Base-by-base conservation (phyloP, 2,113 vertebrate genomes). In the Oncorhynchus nerka region DNA sequence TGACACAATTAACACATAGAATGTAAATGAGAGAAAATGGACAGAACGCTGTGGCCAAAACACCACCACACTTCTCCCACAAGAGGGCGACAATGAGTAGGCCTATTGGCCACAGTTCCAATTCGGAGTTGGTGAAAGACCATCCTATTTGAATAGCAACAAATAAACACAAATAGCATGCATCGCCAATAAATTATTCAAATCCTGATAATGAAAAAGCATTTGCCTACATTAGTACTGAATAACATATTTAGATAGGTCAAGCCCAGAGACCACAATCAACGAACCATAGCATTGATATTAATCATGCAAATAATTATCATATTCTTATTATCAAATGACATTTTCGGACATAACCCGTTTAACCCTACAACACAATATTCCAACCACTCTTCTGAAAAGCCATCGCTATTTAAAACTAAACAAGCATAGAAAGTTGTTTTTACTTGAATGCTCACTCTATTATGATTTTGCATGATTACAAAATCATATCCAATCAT, bases 31-130 rank as follows among this genome's bases (percentile, higher is more conserved):
- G 39, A 45, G 39, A 1, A 45, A 45, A 45, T 11, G 19, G 57
- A n/a, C 4, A 61, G 2, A n/a, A 61, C 22, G 24, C 16, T n/a
- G 20, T 62, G 19, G 15, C 26, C 68, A 48, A 70, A 22, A n/a
- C n/a, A 49, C 11, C 22, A 19, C 13, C 32, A 13, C 12, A 13
- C 5, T 48, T n/a, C 59, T 3, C 71, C 91, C 91, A 92, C 89
- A 81, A 71, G 91, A 83, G 87, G 91, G 91, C 86, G 87, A 34
- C 76, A 90, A 82, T 81, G 86, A 81, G 81, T 84, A 39, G 39
- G 28, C 34, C 6, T 24, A 24, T 65, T 76, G 71, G 22, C 66
- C 26, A 34, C 20, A 59, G 15, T 24, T 39, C 32, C 62, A 70
- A 30, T 28, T 28, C 70, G 24, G 57, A 66, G 28, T 74, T 83